A percentile compares a stretch with the other conserved stretches of the same genome.
phyloP scores from a whole-genome alignment of 1,140 invertebrate species.

The Bombus balteatus region DNA sequence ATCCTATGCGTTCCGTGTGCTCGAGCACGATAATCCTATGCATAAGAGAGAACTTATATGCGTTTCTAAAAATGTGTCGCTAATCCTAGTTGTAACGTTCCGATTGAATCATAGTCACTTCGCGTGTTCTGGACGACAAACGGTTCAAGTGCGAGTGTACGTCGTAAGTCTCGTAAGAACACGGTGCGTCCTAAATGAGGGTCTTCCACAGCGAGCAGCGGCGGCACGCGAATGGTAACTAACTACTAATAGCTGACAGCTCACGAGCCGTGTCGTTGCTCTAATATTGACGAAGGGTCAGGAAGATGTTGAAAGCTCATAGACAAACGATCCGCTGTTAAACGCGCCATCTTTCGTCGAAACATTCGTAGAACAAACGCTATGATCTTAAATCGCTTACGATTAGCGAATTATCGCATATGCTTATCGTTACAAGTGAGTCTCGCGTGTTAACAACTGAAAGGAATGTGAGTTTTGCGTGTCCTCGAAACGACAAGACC shows the following conservation, averaged over 20 bases:
- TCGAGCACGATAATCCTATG: background rate
- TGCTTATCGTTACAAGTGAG: background rate
- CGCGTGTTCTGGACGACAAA: background rate
- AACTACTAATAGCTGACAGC: constrained; percentile 3
- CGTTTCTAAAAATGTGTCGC: background rate
- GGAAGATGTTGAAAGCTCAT: background rate
- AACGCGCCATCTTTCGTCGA: background rate
- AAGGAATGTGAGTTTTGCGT: background rate
- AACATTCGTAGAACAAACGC: background rate
- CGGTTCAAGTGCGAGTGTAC: background rate
- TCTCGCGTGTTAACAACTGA: constrained; percentile 13
- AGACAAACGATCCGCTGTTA: constrained; percentile 7
- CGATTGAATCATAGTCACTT: background rate
- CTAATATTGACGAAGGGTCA: background rate
- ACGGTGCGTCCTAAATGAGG: background rate
- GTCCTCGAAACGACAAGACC: background rate
- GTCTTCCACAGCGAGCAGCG: background rate
- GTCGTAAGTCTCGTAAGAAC: background rate
- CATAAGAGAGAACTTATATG: too few species aligned
- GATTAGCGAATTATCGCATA: background rate
- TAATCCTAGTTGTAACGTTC: background rate
- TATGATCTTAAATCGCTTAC: constrained; percentile 11
- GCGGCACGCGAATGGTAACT: constrained; percentile 24
- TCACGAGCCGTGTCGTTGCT: background rate
- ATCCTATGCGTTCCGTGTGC: too few species aligned